Percentiles rank a stretch among this genome's conserved stretches.
These are phyloP conservation scores for Neoitamus cyanurus DNA, from an alignment of 2,888 invertebrate species.

Conservation along the genomic window DNA sequence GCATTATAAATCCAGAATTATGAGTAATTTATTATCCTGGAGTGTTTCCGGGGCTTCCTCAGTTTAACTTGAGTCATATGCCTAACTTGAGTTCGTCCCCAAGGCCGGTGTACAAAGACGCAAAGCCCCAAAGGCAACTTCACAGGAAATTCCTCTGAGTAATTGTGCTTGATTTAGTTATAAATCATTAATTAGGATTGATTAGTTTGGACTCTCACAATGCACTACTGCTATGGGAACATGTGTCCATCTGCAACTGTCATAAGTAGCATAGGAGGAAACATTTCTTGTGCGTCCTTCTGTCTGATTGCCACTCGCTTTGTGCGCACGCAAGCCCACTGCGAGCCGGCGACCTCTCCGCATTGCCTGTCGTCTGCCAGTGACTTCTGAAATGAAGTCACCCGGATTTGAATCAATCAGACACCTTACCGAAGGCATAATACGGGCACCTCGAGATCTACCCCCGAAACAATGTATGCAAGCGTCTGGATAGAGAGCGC, in stretches of 20 bases:
- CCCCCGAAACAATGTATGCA: slow-evolving; percentile 24
- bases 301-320: neutral
- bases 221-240: neutral
- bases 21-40: neutral
- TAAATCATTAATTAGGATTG: slow-evolving; percentile 13
- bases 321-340: neutral
- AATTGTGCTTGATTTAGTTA: slow-evolving; percentile 14
- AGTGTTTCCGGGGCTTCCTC: neutral
- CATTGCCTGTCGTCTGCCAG: neutral
- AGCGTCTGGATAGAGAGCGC: slow-evolving; percentile 26
- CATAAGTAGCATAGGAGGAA: neutral
- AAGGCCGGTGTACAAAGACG: neutral
- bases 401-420: slow-evolving; percentile 43
- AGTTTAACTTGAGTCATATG: neutral
- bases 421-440: slow-evolving; percentile 23
- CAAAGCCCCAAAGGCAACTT: slow-evolving; percentile 11
- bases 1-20: neutral
- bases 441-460: slow-evolving; percentile 7
- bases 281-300: neutral
- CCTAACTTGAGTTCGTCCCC: neutral
- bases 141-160: slow-evolving; percentile 22
- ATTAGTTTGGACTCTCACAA: neutral
- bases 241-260: neutral
- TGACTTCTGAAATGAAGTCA: slow-evolving; percentile 36
- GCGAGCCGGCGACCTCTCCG: neutral